Conservation (phyloP, 2,797 vertebrate genomes). For the Remorina albescens region DNA sequence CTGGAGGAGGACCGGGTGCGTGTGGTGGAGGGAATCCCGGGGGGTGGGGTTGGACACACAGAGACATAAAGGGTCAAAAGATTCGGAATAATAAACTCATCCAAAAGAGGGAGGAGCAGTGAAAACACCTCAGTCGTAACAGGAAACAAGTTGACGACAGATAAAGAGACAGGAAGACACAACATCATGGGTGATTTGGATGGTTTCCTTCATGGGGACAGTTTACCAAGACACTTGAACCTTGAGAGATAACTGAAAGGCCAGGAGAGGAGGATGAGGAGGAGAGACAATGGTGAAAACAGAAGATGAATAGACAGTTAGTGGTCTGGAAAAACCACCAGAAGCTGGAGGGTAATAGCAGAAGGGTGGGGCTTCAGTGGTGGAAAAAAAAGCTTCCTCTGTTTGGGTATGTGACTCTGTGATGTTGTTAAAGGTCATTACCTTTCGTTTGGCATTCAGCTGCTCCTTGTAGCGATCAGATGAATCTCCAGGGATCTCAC, state of each 20-base stretch:
- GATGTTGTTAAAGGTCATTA: too few relatives aligned
- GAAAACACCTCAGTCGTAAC: too few relatives aligned
- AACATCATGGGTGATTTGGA: too few relatives aligned
- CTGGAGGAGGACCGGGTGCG: not conserved
- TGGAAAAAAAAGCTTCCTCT: too few relatives aligned
- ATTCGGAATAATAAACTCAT: too few relatives aligned
- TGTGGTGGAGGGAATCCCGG: too few relatives aligned
- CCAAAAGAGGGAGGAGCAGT: too few relatives aligned
- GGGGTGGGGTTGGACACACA: too few relatives aligned
- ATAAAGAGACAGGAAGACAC: too few relatives aligned
- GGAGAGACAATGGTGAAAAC: not conserved
- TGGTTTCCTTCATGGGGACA: not conserved
- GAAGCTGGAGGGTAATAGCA: not conserved
- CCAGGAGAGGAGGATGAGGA: not conserved
- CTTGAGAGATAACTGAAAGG: not conserved
- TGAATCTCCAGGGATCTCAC: constrained; percentile 95
- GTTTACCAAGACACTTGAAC: not conserved
- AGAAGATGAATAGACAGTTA: not conserved
- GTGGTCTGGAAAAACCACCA: not conserved
- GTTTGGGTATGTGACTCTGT: too few relatives aligned
- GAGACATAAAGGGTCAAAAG: too few relatives aligned
- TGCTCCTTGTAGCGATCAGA: constrained; percentile 96
- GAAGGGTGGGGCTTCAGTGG: not conserved
- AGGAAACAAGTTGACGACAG: too few relatives aligned
- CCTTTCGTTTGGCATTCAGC: constrained; percentile 95